phyloP scores from a whole-genome alignment of 2,888 invertebrate genomes.

The Drosophila tripunctata region DNA sequence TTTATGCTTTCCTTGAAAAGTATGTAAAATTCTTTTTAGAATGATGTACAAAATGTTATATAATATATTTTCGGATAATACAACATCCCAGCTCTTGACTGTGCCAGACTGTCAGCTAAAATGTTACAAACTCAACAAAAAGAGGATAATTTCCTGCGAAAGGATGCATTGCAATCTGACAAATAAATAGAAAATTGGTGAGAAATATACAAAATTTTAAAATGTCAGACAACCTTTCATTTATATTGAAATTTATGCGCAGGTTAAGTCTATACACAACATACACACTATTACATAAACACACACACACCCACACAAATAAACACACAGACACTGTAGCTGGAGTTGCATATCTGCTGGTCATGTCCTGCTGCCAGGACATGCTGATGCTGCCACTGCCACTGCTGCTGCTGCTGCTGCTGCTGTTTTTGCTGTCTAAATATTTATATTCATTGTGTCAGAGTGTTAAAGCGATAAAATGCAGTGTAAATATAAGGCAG shows the following conservation, averaged over 20 bases:
- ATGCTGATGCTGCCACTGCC: conserved; percentile 23
- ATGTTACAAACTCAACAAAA: background rate
- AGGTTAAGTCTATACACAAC: conserved; percentile 58
- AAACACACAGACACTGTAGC: background rate
- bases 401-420: conserved; percentile 30
- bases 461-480: conserved; percentile 80
- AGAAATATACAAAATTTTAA: conserved; percentile 38
- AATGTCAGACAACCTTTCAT: conserved; percentile 64
- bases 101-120: background rate
- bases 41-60: too few species aligned
- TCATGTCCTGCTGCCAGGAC: conserved; percentile 58
- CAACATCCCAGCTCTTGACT: too few species aligned
- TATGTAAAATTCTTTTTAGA: too few species aligned
- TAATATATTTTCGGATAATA: too few species aligned
- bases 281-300: conserved; percentile 10
- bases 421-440: conserved; percentile 81
- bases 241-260: conserved; percentile 77
- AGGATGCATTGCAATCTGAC: conserved; percentile 18
- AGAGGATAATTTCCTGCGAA: background rate
- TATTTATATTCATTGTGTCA: conserved; percentile 80
- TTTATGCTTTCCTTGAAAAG: too few species aligned
- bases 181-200: conserved; percentile 49
- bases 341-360: conserved; percentile 59
- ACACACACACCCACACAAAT: conserved; percentile 5
- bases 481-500: conserved; percentile 78